Percentiles rank a stretch among this genome's conserved stretches.
phyloP scores from a whole-genome alignment of 1,140 invertebrate genomes.

The Trichoplusia ni region DNA sequence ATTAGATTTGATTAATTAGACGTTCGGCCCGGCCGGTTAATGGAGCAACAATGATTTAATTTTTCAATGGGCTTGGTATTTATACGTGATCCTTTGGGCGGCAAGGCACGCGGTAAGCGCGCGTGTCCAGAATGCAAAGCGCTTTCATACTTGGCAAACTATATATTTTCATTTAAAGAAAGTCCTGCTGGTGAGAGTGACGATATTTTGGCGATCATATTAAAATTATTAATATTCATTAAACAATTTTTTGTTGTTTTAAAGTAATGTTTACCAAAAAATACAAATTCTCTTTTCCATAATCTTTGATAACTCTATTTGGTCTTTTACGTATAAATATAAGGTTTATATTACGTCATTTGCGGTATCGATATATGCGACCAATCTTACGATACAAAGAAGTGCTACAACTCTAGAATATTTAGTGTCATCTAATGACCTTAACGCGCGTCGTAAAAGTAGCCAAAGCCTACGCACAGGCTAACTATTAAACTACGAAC shows the following conservation, averaged over 20 bases:
- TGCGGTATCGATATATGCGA: too few species aligned
- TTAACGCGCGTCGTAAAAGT: too few species aligned
- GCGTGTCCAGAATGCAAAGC: constrained; percentile 65
- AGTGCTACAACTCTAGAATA: too few species aligned
- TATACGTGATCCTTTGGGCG: constrained; percentile 80
- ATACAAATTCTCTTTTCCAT: too few species aligned
- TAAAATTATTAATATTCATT: constrained; percentile 28
- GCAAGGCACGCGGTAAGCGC: constrained; percentile 63
- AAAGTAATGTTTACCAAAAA: not conserved
- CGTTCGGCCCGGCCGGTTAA: constrained; percentile 73
- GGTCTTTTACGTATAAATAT: too few species aligned
- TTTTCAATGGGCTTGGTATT: constrained; percentile 82
- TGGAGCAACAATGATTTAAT: constrained; percentile 81
- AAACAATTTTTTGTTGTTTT: not conserved
- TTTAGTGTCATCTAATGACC: too few species aligned
- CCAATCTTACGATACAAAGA: too few species aligned
- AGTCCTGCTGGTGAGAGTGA: constrained; percentile 76
- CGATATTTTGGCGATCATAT: constrained; percentile 56
- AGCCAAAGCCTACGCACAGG: too few species aligned
- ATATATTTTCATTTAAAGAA: constrained; percentile 80
- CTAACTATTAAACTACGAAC: too few species aligned
- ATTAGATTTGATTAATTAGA: constrained; percentile 77
- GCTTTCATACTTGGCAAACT: constrained; percentile 74
- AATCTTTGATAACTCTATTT: too few species aligned
- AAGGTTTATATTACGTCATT: too few species aligned